A percentile compares a stretch with the other conserved stretches of the same genome.
phyloP scores from a whole-genome alignment of 1,140 invertebrate species.

The Acromyrmex echinatior region DNA sequence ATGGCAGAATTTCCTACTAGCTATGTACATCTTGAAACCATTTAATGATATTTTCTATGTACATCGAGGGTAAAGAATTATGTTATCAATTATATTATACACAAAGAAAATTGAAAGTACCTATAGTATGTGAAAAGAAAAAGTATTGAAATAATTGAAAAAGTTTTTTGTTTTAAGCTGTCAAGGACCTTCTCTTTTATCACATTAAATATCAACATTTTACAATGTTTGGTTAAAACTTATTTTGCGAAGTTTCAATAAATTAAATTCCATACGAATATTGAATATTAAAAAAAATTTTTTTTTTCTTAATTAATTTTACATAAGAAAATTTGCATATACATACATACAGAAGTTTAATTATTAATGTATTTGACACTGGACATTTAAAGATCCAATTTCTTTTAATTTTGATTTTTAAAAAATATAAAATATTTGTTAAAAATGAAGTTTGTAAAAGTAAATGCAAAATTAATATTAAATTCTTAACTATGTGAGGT shows the following conservation, averaged over 20 bases:
- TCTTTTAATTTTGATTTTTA: neutral
- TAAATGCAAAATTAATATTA: neutral
- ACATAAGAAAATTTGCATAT: neutral
- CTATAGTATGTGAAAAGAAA: neutral
- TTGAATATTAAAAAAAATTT: neutral
- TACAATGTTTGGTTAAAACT: neutral
- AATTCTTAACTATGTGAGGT: neutral
- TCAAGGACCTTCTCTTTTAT: neutral
- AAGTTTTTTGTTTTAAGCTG: neutral
- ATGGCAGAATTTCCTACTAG: slow-evolving; percentile 8
- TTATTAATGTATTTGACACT: neutral
- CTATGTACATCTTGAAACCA: too few species aligned
- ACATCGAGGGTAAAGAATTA: too few species aligned
- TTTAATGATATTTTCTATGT: too few species aligned
- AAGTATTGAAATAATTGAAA: neutral
- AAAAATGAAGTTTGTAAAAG: neutral
- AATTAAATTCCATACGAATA: neutral
- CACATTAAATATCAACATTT: neutral
- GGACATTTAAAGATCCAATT: neutral
- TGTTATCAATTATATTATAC: too few species aligned
- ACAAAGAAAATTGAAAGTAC: neutral
- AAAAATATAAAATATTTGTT: neutral
- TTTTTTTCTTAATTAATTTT: neutral
- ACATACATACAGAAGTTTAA: neutral
- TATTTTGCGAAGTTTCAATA: neutral